Base-by-base conservation (phyloP, 2,797 vertebrate genomes). In the Trematomus bernacchii region DNA sequence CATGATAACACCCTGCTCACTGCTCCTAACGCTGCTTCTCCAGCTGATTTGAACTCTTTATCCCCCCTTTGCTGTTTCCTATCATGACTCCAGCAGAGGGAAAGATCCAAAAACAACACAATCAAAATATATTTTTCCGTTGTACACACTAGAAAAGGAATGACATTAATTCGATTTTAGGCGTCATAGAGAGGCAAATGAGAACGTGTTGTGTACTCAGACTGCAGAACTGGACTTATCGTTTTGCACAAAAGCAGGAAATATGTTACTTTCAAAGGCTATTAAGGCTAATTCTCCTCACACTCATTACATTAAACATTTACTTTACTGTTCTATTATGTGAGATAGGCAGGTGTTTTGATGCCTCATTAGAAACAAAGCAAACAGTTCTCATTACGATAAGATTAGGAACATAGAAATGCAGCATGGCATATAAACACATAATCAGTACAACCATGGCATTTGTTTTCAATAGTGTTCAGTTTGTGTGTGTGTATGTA, bases 1-100 rank as follows among this genome's bases (percentile, higher is more conserved):
- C 59, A 47, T 59, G 18, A 81, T 81, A 54, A 50, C 68, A 69
- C 76, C 15, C 55, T 82, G 80, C 27, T 77, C 70, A 40, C 23
- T 47, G 3, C 42, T 61, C 52, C 43, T 53, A 27, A 59, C 40
- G 65, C 70, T 65, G 68, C 54, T 69, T 61, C 65, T 62, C 21
- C 55, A 60, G 51, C 50, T 52, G 0, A 65, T 65, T 65, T 74
- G 1, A 76, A 65, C 53, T 71, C 10, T 61, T 48, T 11, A 51
- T 53, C 11, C 46, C 51, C 70, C 59, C 30, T 81, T n/a, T 80
- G 40, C 50, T 65, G 37, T 50, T 62, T 78, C 55, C 44, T 15
- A 59, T 53, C 52, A 46, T 3, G 0, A 60, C 27, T 21, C 54
- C 51, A 60, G 30, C 10, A 6, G 51, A 61, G 12, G 21, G 8